Conservation (phyloP, 2,797 vertebrate species). For the Arrhamphus sclerolepis region DNA sequence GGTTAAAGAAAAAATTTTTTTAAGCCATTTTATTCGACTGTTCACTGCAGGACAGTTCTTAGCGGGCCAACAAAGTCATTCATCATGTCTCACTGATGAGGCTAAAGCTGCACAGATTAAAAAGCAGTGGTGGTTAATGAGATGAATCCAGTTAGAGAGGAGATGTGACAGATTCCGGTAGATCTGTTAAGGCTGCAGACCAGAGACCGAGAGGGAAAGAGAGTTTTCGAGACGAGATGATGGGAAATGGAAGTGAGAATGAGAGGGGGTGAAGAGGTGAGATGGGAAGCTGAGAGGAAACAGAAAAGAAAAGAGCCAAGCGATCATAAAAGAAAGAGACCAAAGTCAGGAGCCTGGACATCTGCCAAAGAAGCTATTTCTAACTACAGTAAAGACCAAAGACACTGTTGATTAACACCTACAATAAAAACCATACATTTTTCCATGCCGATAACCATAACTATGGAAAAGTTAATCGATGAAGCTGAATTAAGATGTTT, state of each 20-base stretch:
- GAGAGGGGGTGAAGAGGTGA: slow-evolving; percentile 2
- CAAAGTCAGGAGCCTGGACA: background rate
- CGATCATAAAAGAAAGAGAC: background rate
- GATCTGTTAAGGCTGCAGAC: slow-evolving; percentile 30
- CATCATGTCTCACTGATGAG: slow-evolving; percentile 17
- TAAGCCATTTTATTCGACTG: slow-evolving; percentile 13
- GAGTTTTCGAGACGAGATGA: slow-evolving; percentile 19
- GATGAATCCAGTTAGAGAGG: slow-evolving; percentile 32
- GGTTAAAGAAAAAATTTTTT: slow-evolving; percentile 18
- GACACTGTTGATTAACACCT: too few species aligned
- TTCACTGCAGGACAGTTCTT: slow-evolving; percentile 11
- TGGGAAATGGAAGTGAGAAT: background rate
- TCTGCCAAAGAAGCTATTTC: background rate
- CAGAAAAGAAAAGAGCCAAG: background rate
- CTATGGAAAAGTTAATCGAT: too few species aligned
- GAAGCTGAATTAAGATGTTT: too few species aligned
- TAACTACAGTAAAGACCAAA: too few species aligned
- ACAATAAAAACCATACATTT: too few species aligned
- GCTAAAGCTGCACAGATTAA: slow-evolving; percentile 48
- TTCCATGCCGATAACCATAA: too few species aligned
- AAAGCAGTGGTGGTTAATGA: slow-evolving; percentile 48
- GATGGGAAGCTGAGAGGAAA: background rate
- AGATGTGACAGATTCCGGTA: slow-evolving; percentile 37
- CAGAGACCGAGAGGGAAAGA: background rate
- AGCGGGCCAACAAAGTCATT: slow-evolving; percentile 8